A percentile compares a stretch with the other conserved stretches of the same genome.
These are phyloP conservation scores for Drosophila teissieri DNA, from an alignment of 1,140 invertebrate genomes.

Conservation along the genomic window DNA sequence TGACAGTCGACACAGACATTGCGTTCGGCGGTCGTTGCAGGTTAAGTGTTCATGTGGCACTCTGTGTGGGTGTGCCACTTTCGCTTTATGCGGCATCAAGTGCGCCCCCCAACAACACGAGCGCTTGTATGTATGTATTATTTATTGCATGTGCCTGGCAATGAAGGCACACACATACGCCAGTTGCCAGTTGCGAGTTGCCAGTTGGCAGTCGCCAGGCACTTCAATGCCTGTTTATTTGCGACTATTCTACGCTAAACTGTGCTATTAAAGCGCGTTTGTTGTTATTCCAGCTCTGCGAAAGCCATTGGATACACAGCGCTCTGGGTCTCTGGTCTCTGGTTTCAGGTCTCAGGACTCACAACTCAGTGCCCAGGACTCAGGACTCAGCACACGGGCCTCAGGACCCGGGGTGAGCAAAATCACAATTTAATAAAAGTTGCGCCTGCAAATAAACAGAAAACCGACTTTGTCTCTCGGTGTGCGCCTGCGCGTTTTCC, in stretches of 20 bases:
- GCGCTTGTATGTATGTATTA: slow-evolving; percentile 58
- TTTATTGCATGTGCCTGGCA: slow-evolving; percentile 78
- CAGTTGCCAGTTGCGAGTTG: slow-evolving; percentile 23
- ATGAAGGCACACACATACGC: slow-evolving; percentile 58
- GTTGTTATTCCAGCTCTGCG: slow-evolving; percentile 75
- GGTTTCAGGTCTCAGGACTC: slow-evolving; percentile 9
- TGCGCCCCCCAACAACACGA: slow-evolving; percentile 61
- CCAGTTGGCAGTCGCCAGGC: slow-evolving; percentile 50
- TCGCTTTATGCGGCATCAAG: slow-evolving; percentile 74
- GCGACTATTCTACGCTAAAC: slow-evolving; percentile 81
- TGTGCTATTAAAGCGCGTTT: slow-evolving; percentile 82
- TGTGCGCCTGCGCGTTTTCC: slow-evolving; percentile 52
- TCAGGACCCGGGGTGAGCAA: slow-evolving; percentile 46
- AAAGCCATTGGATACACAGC: slow-evolving; percentile 57
- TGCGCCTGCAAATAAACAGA: slow-evolving; percentile 79
- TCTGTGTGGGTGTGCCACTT: slow-evolving; percentile 64
- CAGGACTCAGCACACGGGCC: neutral
- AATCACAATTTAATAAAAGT: slow-evolving; percentile 82
- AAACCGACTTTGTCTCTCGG: slow-evolving; percentile 47
- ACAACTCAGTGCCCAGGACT: neutral
- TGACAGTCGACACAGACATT: slow-evolving; percentile 45
- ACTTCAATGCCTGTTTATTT: slow-evolving; percentile 78
- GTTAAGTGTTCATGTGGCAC: slow-evolving; percentile 52
- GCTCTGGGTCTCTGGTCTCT: slow-evolving; percentile 16
- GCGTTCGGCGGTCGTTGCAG: slow-evolving; percentile 50